These are phyloP conservation scores for Planococcus citri DNA, from an alignment of 1,140 invertebrate species.

Conservation along the genomic window DNA sequence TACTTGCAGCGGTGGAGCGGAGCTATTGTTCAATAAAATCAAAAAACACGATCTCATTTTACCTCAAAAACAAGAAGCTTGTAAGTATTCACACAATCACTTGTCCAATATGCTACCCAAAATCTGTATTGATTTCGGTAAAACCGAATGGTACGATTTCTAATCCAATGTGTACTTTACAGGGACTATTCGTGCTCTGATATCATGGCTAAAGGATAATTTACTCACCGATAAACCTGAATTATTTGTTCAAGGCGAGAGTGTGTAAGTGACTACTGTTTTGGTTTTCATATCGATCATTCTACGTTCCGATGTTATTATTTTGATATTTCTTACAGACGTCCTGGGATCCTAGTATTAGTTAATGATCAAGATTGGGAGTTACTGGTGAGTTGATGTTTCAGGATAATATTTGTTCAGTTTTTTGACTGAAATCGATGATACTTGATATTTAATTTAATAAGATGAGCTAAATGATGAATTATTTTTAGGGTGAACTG, in stretches of 20 bases:
- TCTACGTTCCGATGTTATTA: constrained; percentile 20
- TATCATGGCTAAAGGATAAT: constrained; percentile 74
- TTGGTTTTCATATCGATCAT: no score
- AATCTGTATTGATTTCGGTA: not conserved
- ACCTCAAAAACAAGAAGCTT: constrained; percentile 37
- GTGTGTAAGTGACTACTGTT: constrained; percentile 47
- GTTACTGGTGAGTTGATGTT: constrained; percentile 47
- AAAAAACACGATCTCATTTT: constrained; percentile 57
- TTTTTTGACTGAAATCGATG: not conserved
- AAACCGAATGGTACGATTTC: not conserved
- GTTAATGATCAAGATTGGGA: constrained; percentile 93
- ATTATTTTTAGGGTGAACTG: constrained; percentile 42
- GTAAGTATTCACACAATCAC: constrained; percentile 33
- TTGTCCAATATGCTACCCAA: not conserved
- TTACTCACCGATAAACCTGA: constrained; percentile 72
- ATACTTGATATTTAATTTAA: no score
- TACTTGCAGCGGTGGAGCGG: constrained; percentile 65
- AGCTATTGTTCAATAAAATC: constrained; percentile 69
- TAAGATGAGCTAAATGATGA: not conserved
- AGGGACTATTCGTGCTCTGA: constrained; percentile 61
- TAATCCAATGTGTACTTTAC: constrained; percentile 28
- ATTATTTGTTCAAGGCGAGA: constrained; percentile 73
- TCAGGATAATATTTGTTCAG: not conserved
- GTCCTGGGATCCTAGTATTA: constrained; percentile 83
- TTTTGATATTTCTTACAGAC: constrained; percentile 39